A percentile compares a stretch with the other conserved stretches of the same genome.
Conservation (phyloP, 2,888 invertebrate genomes). For the Muschampia staudingeri region DNA sequence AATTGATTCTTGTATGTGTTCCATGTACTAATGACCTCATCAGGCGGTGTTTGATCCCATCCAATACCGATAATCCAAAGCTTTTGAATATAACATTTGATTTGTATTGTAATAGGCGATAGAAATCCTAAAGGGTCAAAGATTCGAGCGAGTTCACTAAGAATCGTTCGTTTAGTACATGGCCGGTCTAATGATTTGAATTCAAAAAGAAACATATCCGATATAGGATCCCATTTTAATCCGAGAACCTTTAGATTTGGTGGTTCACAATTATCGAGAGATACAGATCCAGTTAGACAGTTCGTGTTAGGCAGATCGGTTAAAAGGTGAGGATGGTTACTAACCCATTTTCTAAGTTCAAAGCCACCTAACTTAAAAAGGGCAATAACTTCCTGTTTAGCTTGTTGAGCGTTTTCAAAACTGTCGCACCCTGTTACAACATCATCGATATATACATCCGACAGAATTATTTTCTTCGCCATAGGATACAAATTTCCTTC, state of each 20-base stretch:
- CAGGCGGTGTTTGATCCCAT: slow-evolving; percentile 59
- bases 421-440: not conserved
- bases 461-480: not conserved
- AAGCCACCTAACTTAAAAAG: not conserved
- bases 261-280: not conserved
- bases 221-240: not conserved
- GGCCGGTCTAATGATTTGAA: slow-evolving; percentile 22
- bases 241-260: not conserved
- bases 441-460: not conserved
- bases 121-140: slow-evolving; percentile 61
- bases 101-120: slow-evolving; percentile 52
- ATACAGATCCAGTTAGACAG: not conserved
- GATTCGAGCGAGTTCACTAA: slow-evolving; percentile 56
- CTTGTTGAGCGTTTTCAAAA: not conserved
- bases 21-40: slow-evolving; percentile 40
- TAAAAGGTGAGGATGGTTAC: not conserved
- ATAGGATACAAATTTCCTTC: not conserved
- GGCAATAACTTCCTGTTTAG: not conserved
- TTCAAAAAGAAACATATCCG: slow-evolving; percentile 37
- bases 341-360: not conserved
- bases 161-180: slow-evolving; percentile 50
- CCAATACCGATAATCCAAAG: slow-evolving; percentile 56
- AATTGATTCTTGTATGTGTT: not conserved
- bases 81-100: slow-evolving; percentile 56
- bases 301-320: not conserved